Base-by-base conservation (phyloP, 2,113 vertebrate species). In the Oreotrochilus melanogaster region DNA sequence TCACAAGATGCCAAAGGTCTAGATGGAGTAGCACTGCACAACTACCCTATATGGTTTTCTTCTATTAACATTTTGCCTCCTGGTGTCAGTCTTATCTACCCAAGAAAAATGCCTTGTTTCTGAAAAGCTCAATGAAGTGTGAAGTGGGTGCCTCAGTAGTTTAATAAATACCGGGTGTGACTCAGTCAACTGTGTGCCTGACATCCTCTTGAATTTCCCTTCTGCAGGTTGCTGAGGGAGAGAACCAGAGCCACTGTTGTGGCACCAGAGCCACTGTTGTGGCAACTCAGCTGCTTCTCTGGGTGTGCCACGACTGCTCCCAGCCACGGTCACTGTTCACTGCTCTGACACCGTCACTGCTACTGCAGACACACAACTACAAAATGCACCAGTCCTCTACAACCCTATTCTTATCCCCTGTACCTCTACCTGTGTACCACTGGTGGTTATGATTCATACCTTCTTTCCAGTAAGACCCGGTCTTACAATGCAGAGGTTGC, bases 161-260 rank as follows among this genome's bases (percentile, higher is more conserved):
- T 73, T 50, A 62, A 84, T 31, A 79, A 71, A 86, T 39, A 70
- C 1, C 19, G 37, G 51, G 48, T 21, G 16, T 82, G 71, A 71
- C 33, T 82, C 70, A 79, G 71, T 42, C 28, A 45, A 42, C n/a
- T 42, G 31, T 0, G 1, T 37, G 37, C 33, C 83, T 78, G 75
- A 88, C 57, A 75, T 33, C 39, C 57, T 79, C 57, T 22, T 58
- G 37, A 93, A 90, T 60, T 79, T 30, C 66, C 61, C 66, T 88
- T 88, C 33, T 47, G 43, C 65, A 78, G 28, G 53, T 33, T 85
- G 73, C 37, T 35, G 18, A 78, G 48, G 39, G 28, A 64, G 48
- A 7, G 50, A 64, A 43, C 37, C 37, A 64, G 58, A 65, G 24
- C 30, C 7, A 14, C 57, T 79, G 28, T 31, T 54, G 19, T 47